phyloP scores from a whole-genome alignment of 2,888 invertebrate genomes.

The Diachrysia chrysitis region DNA sequence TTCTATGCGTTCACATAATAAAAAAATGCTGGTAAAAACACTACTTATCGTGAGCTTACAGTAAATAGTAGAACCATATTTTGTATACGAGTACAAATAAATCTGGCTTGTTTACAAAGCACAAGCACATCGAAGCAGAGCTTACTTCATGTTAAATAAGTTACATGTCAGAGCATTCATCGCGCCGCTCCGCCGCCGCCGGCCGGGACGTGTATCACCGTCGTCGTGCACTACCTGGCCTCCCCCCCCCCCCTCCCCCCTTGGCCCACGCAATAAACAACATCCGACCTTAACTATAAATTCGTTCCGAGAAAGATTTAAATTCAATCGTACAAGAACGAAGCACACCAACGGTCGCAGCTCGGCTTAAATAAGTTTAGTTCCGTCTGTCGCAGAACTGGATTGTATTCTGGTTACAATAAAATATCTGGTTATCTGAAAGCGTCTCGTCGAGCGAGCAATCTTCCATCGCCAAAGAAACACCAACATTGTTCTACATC shows the following conservation, averaged over 20 bases:
- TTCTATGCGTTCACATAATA: no score
- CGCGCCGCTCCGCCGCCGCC: background rate
- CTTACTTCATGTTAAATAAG: constrained; percentile 5
- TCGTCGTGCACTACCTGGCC: background rate
- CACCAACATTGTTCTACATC: constrained; percentile 29
- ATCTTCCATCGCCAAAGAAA: constrained; percentile 28
- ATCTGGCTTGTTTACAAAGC: constrained; percentile 6
- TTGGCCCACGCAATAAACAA: constrained; percentile 27
- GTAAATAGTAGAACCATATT: background rate
- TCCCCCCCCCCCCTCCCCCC: background rate
- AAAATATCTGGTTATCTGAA: constrained; percentile 45
- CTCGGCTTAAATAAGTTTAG: constrained; percentile 40
- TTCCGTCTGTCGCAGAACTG: constrained; percentile 35
- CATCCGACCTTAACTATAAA: constrained; percentile 40
- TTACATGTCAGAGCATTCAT: constrained; percentile 8
- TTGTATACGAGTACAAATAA: background rate
- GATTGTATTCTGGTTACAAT: constrained; percentile 45
- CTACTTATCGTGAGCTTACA: background rate
- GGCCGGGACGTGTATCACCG: constrained; percentile 12
- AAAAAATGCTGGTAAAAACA: no score
- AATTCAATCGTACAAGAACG: constrained; percentile 29
- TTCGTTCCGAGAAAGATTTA: constrained; percentile 46
- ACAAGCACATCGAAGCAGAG: background rate
- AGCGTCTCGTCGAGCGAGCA: constrained; percentile 30
- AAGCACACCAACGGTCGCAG: constrained; percentile 22